Evolutionary conservation across 2,888 invertebrate genomes (phyloP).

Genomic region (Hyposoter didymator): DNA sequence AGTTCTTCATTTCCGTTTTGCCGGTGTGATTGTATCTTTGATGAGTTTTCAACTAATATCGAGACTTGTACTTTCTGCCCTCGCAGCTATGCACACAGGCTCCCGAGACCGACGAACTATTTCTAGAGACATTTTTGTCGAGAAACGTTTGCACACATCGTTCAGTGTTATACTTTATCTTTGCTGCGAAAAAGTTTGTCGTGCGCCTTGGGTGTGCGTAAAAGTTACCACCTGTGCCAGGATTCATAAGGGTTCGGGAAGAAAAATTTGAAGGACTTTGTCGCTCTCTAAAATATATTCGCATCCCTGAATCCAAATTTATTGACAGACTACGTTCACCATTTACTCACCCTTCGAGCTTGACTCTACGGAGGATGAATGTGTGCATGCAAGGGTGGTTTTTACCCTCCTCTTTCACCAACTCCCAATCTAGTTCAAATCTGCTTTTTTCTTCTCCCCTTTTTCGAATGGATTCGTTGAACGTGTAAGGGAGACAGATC

Average conservation of each 20-base stretch:
- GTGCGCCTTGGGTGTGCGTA: background rate
- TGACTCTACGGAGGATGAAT: background rate
- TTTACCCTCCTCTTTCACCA: constrained; percentile 17
- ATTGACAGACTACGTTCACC: constrained; percentile 47
- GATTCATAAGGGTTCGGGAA: constrained; percentile 2
- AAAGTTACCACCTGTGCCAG: constrained; percentile 7
- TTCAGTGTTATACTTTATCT: background rate
- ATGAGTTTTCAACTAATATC: constrained; percentile 31
- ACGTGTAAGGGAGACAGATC: constrained; percentile 23
- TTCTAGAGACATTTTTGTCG: constrained; percentile 9
- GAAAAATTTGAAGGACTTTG: constrained; percentile 41
- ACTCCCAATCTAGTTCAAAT: constrained; percentile 37
- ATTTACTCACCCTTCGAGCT: constrained; percentile 7
- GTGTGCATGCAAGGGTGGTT: background rate
- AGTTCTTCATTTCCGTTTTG: constrained; percentile 16
- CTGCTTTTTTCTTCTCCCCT: constrained; percentile 29
- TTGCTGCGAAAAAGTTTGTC: background rate
- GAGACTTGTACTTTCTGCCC: background rate
- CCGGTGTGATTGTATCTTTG: background rate
- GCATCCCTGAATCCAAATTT: constrained; percentile 43
- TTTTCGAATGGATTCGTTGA: constrained; percentile 56
- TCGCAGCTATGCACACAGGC: background rate
- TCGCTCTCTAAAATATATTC: constrained; percentile 52
- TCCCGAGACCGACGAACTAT: background rate
- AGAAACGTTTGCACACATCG: constrained; percentile 7